Percentiles rank a stretch among this genome's conserved stretches.
phyloP scores from a whole-genome alignment of 1,140 invertebrate species.

The Leptopilina boulardi region DNA sequence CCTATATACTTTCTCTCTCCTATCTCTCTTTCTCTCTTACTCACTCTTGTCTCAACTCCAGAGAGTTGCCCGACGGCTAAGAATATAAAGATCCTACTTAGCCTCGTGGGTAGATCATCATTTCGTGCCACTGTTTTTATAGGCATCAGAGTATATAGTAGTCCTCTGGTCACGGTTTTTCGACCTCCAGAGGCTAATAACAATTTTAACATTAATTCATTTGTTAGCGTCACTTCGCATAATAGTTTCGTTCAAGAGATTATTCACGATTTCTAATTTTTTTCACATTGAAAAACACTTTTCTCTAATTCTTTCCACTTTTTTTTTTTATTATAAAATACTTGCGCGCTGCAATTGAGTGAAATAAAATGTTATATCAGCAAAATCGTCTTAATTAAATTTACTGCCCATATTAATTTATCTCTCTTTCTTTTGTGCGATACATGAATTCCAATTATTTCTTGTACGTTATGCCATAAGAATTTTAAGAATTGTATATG shows the following conservation, averaged over 20 bases:
- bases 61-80: slow-evolving; percentile 70
- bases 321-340: no score
- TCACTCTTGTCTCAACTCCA: no score
- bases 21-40: slow-evolving; percentile 21
- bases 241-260: slow-evolving; percentile 2
- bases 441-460: slow-evolving; percentile 7
- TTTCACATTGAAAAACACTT: no score
- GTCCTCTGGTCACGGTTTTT: not conserved
- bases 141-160: no score
- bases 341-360: no score
- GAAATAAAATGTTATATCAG: slow-evolving; percentile 6
- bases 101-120: slow-evolving; percentile 70
- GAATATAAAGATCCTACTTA: slow-evolving; percentile 77
- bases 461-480: slow-evolving; percentile 4
- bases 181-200: slow-evolving; percentile 22
- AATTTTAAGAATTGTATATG: slow-evolving; percentile 9
- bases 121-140: slow-evolving; percentile 69
- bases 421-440: slow-evolving; percentile 6
- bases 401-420: slow-evolving; percentile 17
- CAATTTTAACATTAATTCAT: slow-evolving; percentile 30
- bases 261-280: no score
- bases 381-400: slow-evolving; percentile 11
- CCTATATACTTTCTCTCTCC: slow-evolving; percentile 43
- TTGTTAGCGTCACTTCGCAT: slow-evolving; percentile 26
- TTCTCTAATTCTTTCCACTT: no score